phyloP scores from a whole-genome alignment of 1,140 invertebrate species.

The Berghia stephanieae region DNA sequence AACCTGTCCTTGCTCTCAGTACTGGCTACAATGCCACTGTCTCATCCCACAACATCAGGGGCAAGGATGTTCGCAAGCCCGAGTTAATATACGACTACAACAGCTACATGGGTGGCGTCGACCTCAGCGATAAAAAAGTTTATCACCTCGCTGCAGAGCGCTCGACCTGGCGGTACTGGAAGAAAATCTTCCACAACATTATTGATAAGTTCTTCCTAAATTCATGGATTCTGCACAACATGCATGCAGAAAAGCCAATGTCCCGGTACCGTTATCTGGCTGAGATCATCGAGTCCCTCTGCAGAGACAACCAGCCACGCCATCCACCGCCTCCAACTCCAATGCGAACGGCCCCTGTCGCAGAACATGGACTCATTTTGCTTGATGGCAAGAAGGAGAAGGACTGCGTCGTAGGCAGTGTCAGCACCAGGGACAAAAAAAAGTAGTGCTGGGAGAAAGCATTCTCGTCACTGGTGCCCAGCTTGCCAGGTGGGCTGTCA shows the following conservation, averaged over 20 bases:
- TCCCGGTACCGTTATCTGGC: neutral
- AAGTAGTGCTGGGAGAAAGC: conserved; percentile 8
- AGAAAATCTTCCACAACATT: conserved; percentile 25
- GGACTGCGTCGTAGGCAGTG: conserved; percentile 33
- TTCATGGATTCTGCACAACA: conserved; percentile 1
- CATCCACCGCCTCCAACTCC: neutral
- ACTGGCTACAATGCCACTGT: conserved; percentile 13
- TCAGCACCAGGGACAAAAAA: neutral
- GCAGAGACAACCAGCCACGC: neutral
- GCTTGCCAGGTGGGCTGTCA: conserved; percentile 26
- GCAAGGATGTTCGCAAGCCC: conserved; percentile 11
- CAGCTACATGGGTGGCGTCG: conserved; percentile 30
- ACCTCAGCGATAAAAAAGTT: conserved; percentile 27
- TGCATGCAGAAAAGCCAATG: neutral
- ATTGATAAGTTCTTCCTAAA: conserved; percentile 20
- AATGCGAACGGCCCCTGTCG: neutral
- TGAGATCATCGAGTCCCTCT: neutral
- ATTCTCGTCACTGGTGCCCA: conserved; percentile 29
- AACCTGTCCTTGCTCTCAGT: conserved; percentile 24
- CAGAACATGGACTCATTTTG: neutral
- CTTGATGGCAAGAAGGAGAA: conserved; percentile 26
- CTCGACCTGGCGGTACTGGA: conserved; percentile 25
- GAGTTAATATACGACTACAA: conserved; percentile 28
- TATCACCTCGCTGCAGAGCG: conserved; percentile 26
- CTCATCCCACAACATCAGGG: neutral